phyloP scores from a whole-genome alignment of 2,888 invertebrate species.

The Cosmopolites sordidus region DNA sequence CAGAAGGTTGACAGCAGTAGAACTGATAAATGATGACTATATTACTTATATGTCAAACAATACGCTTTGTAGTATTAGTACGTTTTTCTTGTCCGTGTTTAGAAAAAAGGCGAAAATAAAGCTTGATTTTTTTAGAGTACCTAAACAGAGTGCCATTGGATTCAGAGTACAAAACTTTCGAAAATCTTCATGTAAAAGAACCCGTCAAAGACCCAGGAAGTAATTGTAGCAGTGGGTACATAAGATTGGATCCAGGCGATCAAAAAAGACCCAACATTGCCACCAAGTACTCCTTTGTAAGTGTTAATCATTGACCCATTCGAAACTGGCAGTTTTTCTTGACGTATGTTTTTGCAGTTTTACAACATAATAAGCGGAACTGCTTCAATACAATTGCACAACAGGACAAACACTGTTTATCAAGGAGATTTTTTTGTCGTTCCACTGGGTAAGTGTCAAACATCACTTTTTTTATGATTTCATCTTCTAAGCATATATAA shows the following conservation, averaged over 20 bases:
- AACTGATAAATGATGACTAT: neutral
- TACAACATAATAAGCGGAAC: neutral
- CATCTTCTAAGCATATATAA: too few species aligned
- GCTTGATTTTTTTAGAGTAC: too few species aligned
- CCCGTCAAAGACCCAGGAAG: neutral
- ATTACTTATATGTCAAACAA: neutral
- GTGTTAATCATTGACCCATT: neutral
- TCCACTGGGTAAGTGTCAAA: neutral
- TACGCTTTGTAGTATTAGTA: neutral
- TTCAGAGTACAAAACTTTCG: neutral
- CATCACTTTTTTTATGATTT: too few species aligned
- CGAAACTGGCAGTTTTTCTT: neutral
- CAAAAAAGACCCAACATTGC: neutral
- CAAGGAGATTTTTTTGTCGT: neutral
- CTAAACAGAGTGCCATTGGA: neutral
- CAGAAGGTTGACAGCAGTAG: too few species aligned
- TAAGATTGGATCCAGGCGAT: neutral
- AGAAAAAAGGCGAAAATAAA: too few species aligned
- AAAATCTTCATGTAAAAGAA: neutral
- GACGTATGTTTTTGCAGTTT: neutral
- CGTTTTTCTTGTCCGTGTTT: neutral
- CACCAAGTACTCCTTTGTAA: conserved; percentile 3
- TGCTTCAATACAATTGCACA: neutral
- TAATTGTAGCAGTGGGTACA: neutral
- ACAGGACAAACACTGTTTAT: neutral